Evolutionary conservation across 2,888 invertebrate genomes (phyloP).

Genomic region (Barypeithes pellucidus): DNA sequence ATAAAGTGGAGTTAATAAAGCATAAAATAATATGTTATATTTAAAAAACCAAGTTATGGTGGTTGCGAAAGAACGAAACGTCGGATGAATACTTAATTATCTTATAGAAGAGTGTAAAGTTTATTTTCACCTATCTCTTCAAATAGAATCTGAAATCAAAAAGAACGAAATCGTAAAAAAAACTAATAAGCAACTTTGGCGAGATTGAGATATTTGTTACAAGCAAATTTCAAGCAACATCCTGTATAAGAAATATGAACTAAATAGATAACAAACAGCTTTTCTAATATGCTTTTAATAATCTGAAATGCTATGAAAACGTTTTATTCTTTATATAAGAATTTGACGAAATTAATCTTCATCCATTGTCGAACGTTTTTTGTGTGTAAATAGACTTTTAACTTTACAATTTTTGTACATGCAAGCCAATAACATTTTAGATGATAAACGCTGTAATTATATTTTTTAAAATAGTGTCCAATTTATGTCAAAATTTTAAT

Average conservation of each 20-base stretch:
- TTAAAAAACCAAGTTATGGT: too few species aligned
- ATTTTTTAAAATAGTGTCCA: constrained; percentile 30
- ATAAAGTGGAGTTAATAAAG: too few species aligned
- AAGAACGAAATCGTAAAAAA: too few species aligned
- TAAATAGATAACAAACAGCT: background rate
- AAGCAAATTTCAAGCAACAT: too few species aligned
- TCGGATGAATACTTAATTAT: too few species aligned
- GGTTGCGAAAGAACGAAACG: too few species aligned
- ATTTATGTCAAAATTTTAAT: constrained; percentile 34
- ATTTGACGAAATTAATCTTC: constrained; percentile 35
- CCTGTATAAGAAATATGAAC: background rate
- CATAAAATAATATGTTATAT: too few species aligned
- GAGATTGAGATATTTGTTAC: too few species aligned
- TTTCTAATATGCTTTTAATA: constrained; percentile 12
- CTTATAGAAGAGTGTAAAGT: too few species aligned
- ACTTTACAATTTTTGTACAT: constrained; percentile 54
- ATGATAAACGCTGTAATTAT: constrained; percentile 50
- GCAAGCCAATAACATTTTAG: constrained; percentile 57
- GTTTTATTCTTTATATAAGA: constrained; percentile 13
- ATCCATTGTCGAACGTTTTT: constrained; percentile 30
- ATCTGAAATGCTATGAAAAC: constrained; percentile 8
- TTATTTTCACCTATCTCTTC: too few species aligned
- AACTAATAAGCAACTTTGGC: too few species aligned
- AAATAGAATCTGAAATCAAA: too few species aligned
- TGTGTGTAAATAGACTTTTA: constrained; percentile 48